These are phyloP conservation scores for Helobdella robusta DNA, from an alignment of 2,888 invertebrate species.

Conservation along the genomic window DNA sequence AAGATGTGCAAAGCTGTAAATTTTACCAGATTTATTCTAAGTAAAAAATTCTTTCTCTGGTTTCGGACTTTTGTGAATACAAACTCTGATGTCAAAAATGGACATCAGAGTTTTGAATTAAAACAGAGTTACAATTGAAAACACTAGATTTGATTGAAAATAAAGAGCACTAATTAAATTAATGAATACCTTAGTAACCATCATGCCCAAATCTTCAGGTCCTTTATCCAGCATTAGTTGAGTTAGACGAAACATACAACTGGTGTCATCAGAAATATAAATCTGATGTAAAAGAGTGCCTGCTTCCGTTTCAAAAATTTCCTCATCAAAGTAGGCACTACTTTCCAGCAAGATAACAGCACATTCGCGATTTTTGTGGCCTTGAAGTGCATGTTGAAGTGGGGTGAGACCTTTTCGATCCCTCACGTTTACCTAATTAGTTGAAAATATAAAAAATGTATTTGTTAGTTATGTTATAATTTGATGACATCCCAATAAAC, in stretches of 20 bases:
- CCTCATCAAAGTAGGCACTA: slow-evolving; percentile 30
- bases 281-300: slow-evolving; percentile 33
- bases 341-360: slow-evolving; percentile 34
- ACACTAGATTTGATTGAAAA: too few species aligned
- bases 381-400: slow-evolving; percentile 33
- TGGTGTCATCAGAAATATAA: slow-evolving; percentile 34
- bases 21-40: too few species aligned
- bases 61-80: too few species aligned
- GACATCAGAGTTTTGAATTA: too few species aligned
- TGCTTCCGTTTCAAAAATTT: slow-evolving; percentile 33
- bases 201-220: slow-evolving; percentile 32
- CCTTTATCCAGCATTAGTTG: slow-evolving; percentile 35
- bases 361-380: slow-evolving; percentile 32
- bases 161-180: too few species aligned
- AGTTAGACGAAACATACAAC: slow-evolving; percentile 31
- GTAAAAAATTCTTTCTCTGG: too few species aligned
- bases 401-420: slow-evolving; percentile 34
- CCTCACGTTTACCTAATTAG: slow-evolving; percentile 29
- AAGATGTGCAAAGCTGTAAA: too few species aligned
- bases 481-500: neutral
- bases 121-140: too few species aligned
- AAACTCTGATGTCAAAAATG: too few species aligned
- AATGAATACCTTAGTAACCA: slow-evolving; percentile 51
- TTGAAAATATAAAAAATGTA: neutral
- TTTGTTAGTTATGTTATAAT: neutral